Conservation (phyloP, 2,113 vertebrate genomes). For the Sus scrofa region T2T-Sscrofa CM000812.6:56957501-56958000, state of each 20-base stretch:
- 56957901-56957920: conserved; percentile 70
- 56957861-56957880: background rate
- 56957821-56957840: background rate
- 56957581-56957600: no score
- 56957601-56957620: no score
- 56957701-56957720: no score
- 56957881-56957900: conserved; percentile 65
- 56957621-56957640: no score
- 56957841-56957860: background rate
- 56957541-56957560: conserved; percentile 31
- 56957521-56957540: background rate
- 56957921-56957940: conserved; percentile 80
- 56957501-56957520: background rate
- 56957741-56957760: conserved; percentile 38
- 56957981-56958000: conserved; percentile 79
- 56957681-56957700: no score
- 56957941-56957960: conserved; percentile 80
- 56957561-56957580: background rate
- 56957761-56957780: conserved; percentile 14
- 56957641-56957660: no score
- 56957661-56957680: no score
- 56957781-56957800: conserved; percentile 51
- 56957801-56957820: background rate
- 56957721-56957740: background rate
- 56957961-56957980: conserved; percentile 74